Percentiles rank a stretch among this genome's conserved stretches.
phyloP scores from a whole-genome alignment of 1,140 invertebrate species.

The Drosophila guanche region DNA sequence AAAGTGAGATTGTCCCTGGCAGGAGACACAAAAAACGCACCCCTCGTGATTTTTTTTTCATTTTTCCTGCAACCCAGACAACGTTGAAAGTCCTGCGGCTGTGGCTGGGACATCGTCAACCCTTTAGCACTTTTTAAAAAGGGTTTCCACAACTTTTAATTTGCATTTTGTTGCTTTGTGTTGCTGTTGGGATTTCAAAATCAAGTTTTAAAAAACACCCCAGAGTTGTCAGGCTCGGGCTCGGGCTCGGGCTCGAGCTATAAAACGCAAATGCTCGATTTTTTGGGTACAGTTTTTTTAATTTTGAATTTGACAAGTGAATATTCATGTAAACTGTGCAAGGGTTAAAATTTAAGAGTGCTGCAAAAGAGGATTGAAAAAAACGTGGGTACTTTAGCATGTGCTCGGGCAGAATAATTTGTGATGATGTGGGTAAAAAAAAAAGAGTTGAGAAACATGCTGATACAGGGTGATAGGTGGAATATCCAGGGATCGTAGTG shows the following conservation, averaged over 20 bases:
- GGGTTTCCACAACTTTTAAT: constrained; percentile 79
- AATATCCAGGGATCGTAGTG: too few relatives aligned
- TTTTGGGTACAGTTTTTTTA: constrained; percentile 61
- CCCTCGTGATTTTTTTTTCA: constrained; percentile 62
- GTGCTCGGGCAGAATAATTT: constrained; percentile 80
- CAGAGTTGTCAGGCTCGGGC: constrained; percentile 42
- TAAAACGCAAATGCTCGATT: constrained; percentile 58
- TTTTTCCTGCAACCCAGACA: constrained; percentile 64
- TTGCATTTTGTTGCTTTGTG: constrained; percentile 70
- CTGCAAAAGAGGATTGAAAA: constrained; percentile 42
- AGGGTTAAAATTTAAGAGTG: constrained; percentile 68
- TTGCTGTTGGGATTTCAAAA: constrained; percentile 69
- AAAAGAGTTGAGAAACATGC: constrained; percentile 40
- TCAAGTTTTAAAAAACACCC: constrained; percentile 72
- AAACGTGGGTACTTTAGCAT: constrained; percentile 81
- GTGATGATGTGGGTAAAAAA: constrained; percentile 58
- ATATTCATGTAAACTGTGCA: constrained; percentile 75
- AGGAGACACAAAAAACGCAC: constrained; percentile 75
- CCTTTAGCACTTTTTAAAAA: constrained; percentile 60
- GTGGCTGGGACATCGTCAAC: constrained; percentile 63
- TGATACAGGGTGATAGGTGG: constrained; percentile 37
- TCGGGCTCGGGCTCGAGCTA: constrained; percentile 22
- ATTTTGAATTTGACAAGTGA: constrained; percentile 79
- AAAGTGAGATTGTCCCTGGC: constrained; percentile 70
- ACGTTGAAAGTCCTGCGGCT: constrained; percentile 64